A percentile compares a stretch with the other conserved stretches of the same genome.
Conservation (phyloP, 35 echinoderm and acorn worm species). For the Amphiura filiformis region DNA sequence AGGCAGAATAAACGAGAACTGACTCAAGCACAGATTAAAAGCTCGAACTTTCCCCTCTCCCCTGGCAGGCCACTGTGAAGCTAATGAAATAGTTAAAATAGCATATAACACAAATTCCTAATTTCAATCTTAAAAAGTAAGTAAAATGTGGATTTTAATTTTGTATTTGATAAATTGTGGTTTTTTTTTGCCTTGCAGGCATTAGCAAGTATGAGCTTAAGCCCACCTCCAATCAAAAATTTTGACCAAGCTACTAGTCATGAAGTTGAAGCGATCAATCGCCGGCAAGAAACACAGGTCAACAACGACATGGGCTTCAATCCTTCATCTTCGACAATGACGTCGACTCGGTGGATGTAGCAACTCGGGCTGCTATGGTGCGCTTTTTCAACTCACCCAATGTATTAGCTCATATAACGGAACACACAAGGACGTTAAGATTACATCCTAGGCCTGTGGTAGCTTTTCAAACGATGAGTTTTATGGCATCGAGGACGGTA, state of each 20-base stretch:
- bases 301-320: conserved; percentile 65
- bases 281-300: conserved; percentile 37
- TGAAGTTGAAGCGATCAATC: conserved; percentile 70
- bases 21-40: too few species aligned
- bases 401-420: conserved; percentile 75
- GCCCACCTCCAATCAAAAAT: conserved; percentile 78
- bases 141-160: too few species aligned
- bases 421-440: conserved; percentile 87
- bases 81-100: too few species aligned
- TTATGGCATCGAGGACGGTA: conserved; percentile 61
- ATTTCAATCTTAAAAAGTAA: too few species aligned
- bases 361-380: conserved; percentile 88
- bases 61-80: too few species aligned
- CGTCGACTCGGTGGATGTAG: conserved; percentile 95
- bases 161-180: too few species aligned
- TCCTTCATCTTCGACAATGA: conserved; percentile 91
- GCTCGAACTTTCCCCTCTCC: too few species aligned
- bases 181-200: conserved; percentile 41
- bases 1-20: too few species aligned
- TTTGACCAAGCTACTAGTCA: conserved; percentile 77
- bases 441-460: conserved; percentile 94
- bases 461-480: conserved; percentile 79
- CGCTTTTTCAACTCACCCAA: conserved; percentile 86
- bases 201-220: conserved; percentile 84
- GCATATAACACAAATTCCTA: too few species aligned